Evolutionary conservation across 2,888 invertebrate species (phyloP).

Genomic region (Cynaeus angustus): DNA sequence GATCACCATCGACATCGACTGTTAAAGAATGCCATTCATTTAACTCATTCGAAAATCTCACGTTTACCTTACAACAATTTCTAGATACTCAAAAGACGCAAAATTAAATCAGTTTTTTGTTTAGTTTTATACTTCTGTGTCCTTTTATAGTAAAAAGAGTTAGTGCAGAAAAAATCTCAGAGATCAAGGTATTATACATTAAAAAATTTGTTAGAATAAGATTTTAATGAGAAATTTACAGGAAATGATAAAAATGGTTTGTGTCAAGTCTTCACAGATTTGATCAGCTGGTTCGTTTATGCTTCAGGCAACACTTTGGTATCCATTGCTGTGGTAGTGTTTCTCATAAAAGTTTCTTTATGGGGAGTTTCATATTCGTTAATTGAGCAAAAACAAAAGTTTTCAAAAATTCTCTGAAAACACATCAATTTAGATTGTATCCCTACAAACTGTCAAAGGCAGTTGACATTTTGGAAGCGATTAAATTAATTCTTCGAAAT

Average conservation of each 20-base stretch:
- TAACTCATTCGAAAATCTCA: constrained; percentile 51
- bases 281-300: constrained; percentile 92
- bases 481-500: no score
- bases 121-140: constrained; percentile 73
- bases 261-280: constrained; percentile 86
- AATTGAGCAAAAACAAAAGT: no score
- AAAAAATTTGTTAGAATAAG: not conserved
- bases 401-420: no score
- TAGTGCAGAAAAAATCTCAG: constrained; percentile 77
- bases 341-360: constrained; percentile 76
- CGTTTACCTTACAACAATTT: constrained; percentile 73
- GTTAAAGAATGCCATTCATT: constrained; percentile 69
- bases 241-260: constrained; percentile 96
- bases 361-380: constrained; percentile 74
- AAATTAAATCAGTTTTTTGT: constrained; percentile 64
- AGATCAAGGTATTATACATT: constrained; percentile 74
- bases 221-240: constrained; percentile 63
- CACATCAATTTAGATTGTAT: no score
- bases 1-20: constrained; percentile 75
- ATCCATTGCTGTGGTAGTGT: constrained; percentile 75
- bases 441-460: no score
- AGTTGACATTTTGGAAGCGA: no score
- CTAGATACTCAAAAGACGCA: constrained; percentile 75
- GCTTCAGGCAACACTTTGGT: constrained; percentile 80
- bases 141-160: constrained; percentile 74